Conservation (phyloP, 2,113 vertebrate species). For the Trogon surrucura region DNA sequence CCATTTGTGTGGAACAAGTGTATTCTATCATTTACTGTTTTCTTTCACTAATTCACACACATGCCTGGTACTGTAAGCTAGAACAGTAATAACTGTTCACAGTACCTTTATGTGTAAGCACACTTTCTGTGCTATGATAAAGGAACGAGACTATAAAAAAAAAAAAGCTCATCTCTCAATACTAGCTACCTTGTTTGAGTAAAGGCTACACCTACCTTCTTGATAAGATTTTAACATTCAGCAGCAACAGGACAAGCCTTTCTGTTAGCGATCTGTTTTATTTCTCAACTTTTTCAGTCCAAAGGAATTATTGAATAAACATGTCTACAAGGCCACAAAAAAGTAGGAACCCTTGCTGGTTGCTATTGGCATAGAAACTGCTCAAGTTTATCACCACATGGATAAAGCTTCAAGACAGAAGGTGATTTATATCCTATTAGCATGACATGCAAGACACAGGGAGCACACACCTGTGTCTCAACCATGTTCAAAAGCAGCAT, state of each 20-base stretch:
- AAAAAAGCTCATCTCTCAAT: neutral
- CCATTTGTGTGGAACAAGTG: neutral
- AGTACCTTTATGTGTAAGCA: neutral
- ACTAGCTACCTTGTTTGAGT: neutral
- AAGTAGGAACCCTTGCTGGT: neutral
- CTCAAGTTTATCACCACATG: neutral
- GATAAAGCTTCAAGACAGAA: neutral
- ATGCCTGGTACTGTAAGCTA: neutral
- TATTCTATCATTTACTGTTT: neutral
- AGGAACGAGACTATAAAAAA: neutral
- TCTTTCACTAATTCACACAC: neutral
- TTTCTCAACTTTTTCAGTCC: neutral
- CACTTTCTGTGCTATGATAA: neutral
- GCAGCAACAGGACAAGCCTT: neutral
- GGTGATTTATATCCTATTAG: neutral
- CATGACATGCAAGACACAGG: neutral
- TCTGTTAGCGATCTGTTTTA: neutral
- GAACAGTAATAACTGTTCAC: neutral
- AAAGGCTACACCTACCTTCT: neutral
- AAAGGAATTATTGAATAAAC: neutral
- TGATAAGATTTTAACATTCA: neutral
- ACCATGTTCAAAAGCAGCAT: neutral
- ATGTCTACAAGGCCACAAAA: neutral
- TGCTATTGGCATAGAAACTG: neutral
- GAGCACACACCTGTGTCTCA: neutral